Evolutionary conservation across 2,797 vertebrate genomes (phyloP), one percentile per base, ranked within the genome.

Genomic region (Sebastes paucispinis): DNA sequence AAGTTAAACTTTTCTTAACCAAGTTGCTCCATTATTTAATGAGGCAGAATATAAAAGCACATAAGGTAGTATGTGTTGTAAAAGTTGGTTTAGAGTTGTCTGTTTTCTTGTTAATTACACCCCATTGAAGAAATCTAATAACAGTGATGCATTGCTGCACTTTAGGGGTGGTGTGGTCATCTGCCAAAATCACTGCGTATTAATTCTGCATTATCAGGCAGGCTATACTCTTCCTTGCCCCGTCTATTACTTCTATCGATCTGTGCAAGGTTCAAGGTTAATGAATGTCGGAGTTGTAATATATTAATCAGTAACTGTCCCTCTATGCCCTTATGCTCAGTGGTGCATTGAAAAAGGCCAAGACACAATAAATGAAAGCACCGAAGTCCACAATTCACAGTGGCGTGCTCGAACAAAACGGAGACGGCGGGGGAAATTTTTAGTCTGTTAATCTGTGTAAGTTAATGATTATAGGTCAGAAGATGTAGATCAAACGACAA

Each of bases 221-320:
- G n/a, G 16, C 50, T 74, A 43, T 43, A 2, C 24, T 78, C 58
- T 29, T 24, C 66, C 24, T 59, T 50, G 2, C 6, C 69, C 16
- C 59, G 22, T 81, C 67, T 75, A 24, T 84, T 78, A 87, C 85
- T 87, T 88, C 72, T 81, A 62, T 69, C n/a, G 57, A 66, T 47
- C 22, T 57, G 59, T 29, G 60, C 81, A 93, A 88, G 80, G 91
- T 91, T 88, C 87, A 92, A 92, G 86, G 91, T 93, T 93, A 92
- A 93, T 91, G 87, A 92, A 88, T 89, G 85, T 64, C 65, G 58
- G 59, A 87, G 36, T 34, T 54, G 76, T 84, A 73, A 86, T 83
- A 71, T 63, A 90, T 93, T 88, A 94, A 94, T 94, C 85, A 94
- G 84, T 94, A 94, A 94, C 93, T 81, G 70, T 80, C 75, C 76